A percentile compares a stretch with the other conserved stretches of the same genome.
phyloP scores from a whole-genome alignment of 2,113 vertebrate genomes.

The Probosciger aterrimus region DNA sequence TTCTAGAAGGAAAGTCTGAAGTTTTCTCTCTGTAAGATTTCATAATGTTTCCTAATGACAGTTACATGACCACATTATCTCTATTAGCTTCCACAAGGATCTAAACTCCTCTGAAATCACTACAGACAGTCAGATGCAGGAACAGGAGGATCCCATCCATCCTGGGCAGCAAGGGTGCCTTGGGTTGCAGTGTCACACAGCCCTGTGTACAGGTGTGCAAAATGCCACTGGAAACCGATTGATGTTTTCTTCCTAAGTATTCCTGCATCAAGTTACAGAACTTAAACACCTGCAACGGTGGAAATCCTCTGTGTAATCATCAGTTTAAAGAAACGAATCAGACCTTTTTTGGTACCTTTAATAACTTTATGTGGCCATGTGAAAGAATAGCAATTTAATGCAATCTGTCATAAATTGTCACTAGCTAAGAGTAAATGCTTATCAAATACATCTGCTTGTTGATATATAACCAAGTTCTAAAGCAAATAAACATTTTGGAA shows the following conservation, averaged over 20 bases:
- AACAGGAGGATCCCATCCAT: not conserved
- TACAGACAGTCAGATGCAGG: not conserved
- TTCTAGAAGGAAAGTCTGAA: not conserved
- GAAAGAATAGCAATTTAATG: not conserved
- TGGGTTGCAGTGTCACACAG: too few relatives aligned
- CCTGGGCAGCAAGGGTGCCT: not conserved
- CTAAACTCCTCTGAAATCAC: not conserved
- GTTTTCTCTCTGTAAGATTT: not conserved
- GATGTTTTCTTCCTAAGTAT: not conserved
- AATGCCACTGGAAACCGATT: not conserved
- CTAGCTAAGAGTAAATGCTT: not conserved
- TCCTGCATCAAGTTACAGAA: not conserved
- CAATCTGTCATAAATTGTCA: not conserved
- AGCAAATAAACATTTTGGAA: not conserved
- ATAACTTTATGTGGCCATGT: not conserved
- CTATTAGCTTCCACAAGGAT: not conserved
- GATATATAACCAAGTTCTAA: not conserved
- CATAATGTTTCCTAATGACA: not conserved
- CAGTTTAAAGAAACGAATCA: not conserved
- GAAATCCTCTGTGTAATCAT: not conserved
- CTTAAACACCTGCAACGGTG: not conserved
- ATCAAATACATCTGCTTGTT: not conserved
- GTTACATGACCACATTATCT: not conserved
- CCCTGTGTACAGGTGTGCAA: not conserved
- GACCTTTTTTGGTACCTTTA: not conserved